phyloP scores from a whole-genome alignment of 2,113 vertebrate species.

The Eurystomus gularis region DNA sequence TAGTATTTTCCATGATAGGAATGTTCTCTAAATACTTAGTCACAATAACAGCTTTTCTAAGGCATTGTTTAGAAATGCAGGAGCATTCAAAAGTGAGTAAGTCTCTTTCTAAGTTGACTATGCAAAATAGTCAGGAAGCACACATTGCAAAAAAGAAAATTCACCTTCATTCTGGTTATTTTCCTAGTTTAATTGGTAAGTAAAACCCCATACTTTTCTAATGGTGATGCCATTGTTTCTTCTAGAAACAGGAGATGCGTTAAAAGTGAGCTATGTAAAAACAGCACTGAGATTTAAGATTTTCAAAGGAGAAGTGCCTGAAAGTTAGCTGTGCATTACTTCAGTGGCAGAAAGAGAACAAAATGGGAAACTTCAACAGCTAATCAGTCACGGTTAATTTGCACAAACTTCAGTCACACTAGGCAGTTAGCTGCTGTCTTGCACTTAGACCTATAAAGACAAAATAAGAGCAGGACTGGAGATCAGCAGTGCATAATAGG shows the following conservation, averaged over 20 bases:
- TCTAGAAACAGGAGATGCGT: background rate
- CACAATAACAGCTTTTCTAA: background rate
- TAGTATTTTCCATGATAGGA: background rate
- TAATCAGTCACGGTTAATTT: constrained; percentile 7
- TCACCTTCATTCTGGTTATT: background rate
- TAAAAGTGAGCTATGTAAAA: background rate
- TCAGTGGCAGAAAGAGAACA: background rate
- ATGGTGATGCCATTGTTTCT: background rate
- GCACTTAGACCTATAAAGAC: background rate
- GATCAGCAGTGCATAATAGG: background rate
- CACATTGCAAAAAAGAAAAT: background rate
- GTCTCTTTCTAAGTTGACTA: background rate
- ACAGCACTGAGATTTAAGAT: background rate
- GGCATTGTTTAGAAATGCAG: background rate
- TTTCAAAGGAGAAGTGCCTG: background rate
- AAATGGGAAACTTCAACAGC: background rate
- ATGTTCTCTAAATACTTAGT: background rate
- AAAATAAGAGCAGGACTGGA: background rate
- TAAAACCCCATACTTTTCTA: background rate
- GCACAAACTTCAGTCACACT: background rate
- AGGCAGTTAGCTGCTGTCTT: background rate
- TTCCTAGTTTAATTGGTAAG: background rate
- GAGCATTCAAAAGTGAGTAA: background rate
- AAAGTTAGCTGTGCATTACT: background rate
- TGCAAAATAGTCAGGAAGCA: background rate